Base-by-base conservation (phyloP, 2,797 vertebrate genomes). In the Melanotaenia nigrans region DNA sequence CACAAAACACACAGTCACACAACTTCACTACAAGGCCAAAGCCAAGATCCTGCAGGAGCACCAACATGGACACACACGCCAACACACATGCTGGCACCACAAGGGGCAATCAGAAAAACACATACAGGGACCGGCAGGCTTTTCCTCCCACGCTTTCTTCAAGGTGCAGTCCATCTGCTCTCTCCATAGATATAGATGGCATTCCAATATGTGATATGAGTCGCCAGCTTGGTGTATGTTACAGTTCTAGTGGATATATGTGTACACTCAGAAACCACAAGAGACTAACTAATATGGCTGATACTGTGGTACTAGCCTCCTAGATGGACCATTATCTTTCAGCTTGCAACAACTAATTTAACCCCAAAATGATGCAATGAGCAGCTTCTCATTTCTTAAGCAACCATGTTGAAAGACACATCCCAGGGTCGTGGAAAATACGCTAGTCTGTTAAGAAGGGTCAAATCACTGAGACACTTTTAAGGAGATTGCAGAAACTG, bases 141-240 rank as follows among this genome's bases (percentile, higher is more conserved):
- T 75, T 68, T 75, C 89, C 89, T 82, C 91, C 91, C 88, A 91
- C 91, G 68, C 81, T 58, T 86, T 88, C 81, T 79, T 54, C 77
- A 71, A 82, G 80, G 77, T 89, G 83, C 76, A 38, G 82, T 84
- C 91, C 91, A 92, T 92, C 91, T 92, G 91, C 82, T 91, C 75
- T 73, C 83, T 72, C 67, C 61, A 47, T 73, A 74, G 73, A 84
- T 80, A 80, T 69, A 66, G 55, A 83, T 81, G 70, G 67, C 67
- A 61, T 68, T 75, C 71, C 70, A 85, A 62, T 56, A 79, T 75
- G 79, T 73, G 72, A 75, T 76, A 64, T 1, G 24, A 72, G 33
- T 71, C 73, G 69, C 40, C 83, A 80, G 72, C 42, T 69, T 67
- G 71, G 59, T 71, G 33, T 68, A 66, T 42, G 61, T 78, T 71